phyloP scores from a whole-genome alignment of 2,797 vertebrate genomes.

The Acanthopagrus latus region DNA sequence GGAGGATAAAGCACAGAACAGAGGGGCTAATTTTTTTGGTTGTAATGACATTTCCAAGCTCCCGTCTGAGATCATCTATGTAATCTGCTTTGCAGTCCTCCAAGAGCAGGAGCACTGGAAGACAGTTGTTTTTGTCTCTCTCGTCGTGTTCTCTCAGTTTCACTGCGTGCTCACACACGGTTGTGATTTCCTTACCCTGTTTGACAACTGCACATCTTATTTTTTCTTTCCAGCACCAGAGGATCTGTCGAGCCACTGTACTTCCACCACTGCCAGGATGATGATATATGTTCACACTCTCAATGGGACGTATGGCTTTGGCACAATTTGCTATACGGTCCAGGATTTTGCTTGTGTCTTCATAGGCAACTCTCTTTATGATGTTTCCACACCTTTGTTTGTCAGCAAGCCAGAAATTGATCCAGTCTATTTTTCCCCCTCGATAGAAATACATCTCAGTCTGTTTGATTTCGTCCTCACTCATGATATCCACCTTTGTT shows the following conservation, averaged over 20 bases:
- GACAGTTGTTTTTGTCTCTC: constrained; percentile 61
- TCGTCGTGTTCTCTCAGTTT: background rate
- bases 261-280: constrained; percentile 86
- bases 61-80: constrained; percentile 62
- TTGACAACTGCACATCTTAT: constrained; percentile 83
- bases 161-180: constrained; percentile 54
- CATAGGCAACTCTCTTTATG: background rate
- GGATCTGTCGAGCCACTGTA: constrained; percentile 81
- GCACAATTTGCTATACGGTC: background rate
- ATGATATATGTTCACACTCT: constrained; percentile 82
- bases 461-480: background rate
- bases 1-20: constrained; percentile 71
- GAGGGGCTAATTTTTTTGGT: background rate
- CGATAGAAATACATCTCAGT: background rate
- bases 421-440: constrained; percentile 30
- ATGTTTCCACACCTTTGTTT: constrained; percentile 1
- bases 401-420: constrained; percentile 64
- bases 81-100: constrained; percentile 82
- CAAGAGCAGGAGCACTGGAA: constrained; percentile 80
- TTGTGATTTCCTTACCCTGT: constrained; percentile 53
- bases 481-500: background rate
- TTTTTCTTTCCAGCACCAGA: constrained; percentile 79
- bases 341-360: background rate
- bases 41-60: constrained; percentile 68
- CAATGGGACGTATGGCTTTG: background rate